phyloP scores from a whole-genome alignment of 2,797 vertebrate species.

The Hippocampus kuda region DNA sequence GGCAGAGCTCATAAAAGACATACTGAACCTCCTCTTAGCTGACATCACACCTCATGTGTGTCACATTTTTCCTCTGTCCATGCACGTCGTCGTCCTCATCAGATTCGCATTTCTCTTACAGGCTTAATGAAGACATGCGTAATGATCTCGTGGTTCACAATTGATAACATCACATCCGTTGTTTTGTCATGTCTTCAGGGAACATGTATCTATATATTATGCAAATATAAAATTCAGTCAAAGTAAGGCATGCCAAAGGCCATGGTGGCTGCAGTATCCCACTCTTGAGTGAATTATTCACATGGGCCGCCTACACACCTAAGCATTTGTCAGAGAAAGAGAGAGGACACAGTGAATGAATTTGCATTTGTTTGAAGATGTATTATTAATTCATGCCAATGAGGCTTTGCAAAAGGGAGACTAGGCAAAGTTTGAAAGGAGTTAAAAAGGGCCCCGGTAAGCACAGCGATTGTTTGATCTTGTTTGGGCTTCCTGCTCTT shows the following conservation, averaged over 20 bases:
- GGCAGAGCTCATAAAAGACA: slow-evolving; percentile 57
- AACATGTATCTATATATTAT: slow-evolving; percentile 34
- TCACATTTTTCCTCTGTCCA: slow-evolving; percentile 18
- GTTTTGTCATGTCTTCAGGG: slow-evolving; percentile 16
- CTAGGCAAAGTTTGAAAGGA: slow-evolving; percentile 31
- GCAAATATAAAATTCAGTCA: slow-evolving; percentile 17
- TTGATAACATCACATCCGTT: slow-evolving; percentile 14
- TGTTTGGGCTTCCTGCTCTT: slow-evolving; percentile 24
- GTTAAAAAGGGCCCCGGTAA: slow-evolving; percentile 26
- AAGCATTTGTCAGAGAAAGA: slow-evolving; percentile 57
- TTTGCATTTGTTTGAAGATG: slow-evolving; percentile 68
- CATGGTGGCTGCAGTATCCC: slow-evolving; percentile 32
- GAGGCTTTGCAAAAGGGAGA: slow-evolving; percentile 50
- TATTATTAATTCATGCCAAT: slow-evolving; percentile 67
- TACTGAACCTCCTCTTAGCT: slow-evolving; percentile 27
- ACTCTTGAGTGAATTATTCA: slow-evolving; percentile 42
- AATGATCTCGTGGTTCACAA: slow-evolving; percentile 23
- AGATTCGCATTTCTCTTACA: slow-evolving; percentile 19
- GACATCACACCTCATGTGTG: slow-evolving; percentile 4
- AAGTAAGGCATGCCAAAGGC: slow-evolving; percentile 19
- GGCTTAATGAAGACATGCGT: slow-evolving; percentile 24
- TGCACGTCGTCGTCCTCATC: slow-evolving; percentile 5
- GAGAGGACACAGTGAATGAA: slow-evolving; percentile 57
- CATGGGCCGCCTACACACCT: slow-evolving; percentile 55
- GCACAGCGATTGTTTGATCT: slow-evolving; percentile 44